phyloP scores from a whole-genome alignment of 2,888 invertebrate genomes.

The Eupeodes luniger region DNA sequence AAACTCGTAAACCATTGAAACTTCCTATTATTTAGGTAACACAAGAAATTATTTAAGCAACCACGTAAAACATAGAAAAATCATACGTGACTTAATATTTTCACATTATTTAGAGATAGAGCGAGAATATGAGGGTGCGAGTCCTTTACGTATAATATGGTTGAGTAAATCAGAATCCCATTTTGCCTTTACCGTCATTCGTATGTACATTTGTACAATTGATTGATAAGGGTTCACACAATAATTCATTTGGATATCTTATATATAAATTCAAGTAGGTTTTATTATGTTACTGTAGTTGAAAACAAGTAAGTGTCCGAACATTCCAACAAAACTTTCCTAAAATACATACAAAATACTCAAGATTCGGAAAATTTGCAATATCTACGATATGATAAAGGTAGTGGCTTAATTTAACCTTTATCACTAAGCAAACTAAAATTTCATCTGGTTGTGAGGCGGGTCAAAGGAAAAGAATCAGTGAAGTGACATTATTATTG shows the following conservation, averaged over 20 bases:
- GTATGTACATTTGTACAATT: not conserved
- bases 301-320: not conserved
- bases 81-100: conserved; percentile 24
- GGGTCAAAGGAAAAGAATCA: not conserved
- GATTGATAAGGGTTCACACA: conserved; percentile 25
- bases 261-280: conserved; percentile 3
- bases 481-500: not conserved
- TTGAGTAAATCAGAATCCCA: conserved; percentile 25
- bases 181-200: conserved; percentile 1
- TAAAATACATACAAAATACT: not conserved
- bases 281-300: not conserved
- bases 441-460: not conserved
- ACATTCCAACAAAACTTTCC: not conserved
- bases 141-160: conserved; percentile 19
- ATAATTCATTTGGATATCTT: not conserved
- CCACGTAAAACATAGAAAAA: conserved; percentile 26
- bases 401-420: not conserved
- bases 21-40: not conserved
- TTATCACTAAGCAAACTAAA: conserved; percentile 3
- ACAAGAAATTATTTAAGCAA: conserved; percentile 1
- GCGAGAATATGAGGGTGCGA: too few relatives aligned
- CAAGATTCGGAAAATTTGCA: not conserved
- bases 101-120: not conserved
- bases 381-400: not conserved
- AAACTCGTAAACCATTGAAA: not conserved